Percentiles rank a stretch among this genome's conserved stretches.
Conservation (phyloP, 2,888 invertebrate genomes). For the Molanna angustata region DNA sequence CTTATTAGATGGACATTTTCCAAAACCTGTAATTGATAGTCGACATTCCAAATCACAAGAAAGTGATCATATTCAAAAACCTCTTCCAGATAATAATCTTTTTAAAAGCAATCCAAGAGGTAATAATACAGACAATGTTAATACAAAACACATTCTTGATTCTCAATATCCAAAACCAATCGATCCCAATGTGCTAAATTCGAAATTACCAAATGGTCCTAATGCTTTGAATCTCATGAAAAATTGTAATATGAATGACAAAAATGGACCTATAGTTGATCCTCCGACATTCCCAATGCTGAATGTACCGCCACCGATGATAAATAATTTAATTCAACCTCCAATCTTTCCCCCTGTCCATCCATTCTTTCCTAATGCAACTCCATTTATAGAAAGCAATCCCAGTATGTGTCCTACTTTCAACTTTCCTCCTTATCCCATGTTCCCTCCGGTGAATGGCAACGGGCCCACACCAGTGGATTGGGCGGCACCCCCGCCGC, state of each 20-base stretch:
- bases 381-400: constrained; percentile 10
- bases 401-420: constrained; percentile 5
- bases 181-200: constrained; percentile 4
- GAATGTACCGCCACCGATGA: constrained; percentile 11
- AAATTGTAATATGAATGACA: background rate
- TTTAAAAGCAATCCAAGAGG: background rate
- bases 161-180: constrained; percentile 8
- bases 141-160: constrained; percentile 2
- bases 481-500: constrained; percentile 37
- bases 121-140: constrained; percentile 9
- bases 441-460: constrained; percentile 39
- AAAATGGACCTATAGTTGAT: background rate
- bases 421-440: constrained; percentile 34
- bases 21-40: constrained; percentile 14
- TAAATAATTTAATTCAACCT: constrained; percentile 8
- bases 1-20: constrained; percentile 18
- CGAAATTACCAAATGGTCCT: background rate
- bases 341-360: background rate
- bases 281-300: constrained; percentile 6
- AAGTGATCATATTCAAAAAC: constrained; percentile 9
- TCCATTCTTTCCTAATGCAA: constrained; percentile 16
- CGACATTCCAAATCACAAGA: background rate
- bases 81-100: constrained; percentile 13
- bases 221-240: background rate
- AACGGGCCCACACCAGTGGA: constrained; percentile 37